Conservation (phyloP, 2,888 invertebrate species). For the Syrista parreyssii region DNA sequence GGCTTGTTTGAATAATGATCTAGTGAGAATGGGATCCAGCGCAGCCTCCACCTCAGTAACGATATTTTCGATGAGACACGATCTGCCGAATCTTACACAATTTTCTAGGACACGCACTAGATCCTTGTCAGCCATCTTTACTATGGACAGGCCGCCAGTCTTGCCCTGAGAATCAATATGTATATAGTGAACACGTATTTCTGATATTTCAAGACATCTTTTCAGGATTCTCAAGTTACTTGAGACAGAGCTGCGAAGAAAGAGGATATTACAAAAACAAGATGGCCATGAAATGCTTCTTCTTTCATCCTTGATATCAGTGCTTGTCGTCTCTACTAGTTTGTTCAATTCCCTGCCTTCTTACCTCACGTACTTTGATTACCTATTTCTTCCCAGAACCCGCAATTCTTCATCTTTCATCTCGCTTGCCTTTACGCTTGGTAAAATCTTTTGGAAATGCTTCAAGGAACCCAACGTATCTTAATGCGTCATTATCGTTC, state of each 20-base stretch:
- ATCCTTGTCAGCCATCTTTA: slow-evolving; percentile 80
- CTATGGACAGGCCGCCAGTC: slow-evolving; percentile 75
- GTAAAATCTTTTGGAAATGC: neutral
- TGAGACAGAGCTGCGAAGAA: too few species aligned
- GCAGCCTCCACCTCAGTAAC: slow-evolving; percentile 87
- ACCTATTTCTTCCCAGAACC: too few species aligned
- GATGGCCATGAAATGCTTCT: neutral
- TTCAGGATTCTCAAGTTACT: neutral
- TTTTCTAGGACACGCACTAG: slow-evolving; percentile 77
- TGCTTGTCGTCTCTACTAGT: neutral
- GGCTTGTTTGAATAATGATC: slow-evolving; percentile 84
- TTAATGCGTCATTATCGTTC: too few species aligned
- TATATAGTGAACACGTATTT: neutral
- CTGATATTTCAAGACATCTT: neutral
- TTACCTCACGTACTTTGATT: neutral
- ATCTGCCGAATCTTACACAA: slow-evolving; percentile 79
- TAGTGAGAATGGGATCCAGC: slow-evolving; percentile 83
- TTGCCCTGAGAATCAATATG: slow-evolving; percentile 70
- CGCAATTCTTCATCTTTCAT: too few species aligned
- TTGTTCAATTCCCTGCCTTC: neutral
- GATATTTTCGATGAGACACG: slow-evolving; percentile 85
- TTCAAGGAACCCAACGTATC: too few species aligned
- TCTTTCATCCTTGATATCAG: neutral
- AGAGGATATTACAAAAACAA: neutral
- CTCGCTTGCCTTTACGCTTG: neutral